Percentiles rank a stretch among this genome's conserved stretches.
These are phyloP conservation scores for Puntigrus tetrazona DNA, from an alignment of 2,113 vertebrate species.

Conservation along the genomic window DNA sequence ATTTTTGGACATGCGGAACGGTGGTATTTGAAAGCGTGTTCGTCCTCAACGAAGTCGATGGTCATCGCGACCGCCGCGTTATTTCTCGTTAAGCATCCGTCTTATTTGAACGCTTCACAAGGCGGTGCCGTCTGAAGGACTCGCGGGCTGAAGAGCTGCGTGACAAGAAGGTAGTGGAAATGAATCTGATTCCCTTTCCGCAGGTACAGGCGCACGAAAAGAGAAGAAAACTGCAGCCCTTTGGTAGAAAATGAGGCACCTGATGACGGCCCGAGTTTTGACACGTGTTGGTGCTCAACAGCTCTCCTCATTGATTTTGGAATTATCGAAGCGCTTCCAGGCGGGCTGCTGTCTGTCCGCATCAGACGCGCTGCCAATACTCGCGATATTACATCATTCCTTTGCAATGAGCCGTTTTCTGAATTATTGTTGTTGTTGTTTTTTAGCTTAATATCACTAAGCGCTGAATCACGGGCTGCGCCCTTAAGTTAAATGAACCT, in stretches of 20 bases:
- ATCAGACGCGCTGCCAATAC: slow-evolving; percentile 42
- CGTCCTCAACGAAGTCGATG: slow-evolving; percentile 27
- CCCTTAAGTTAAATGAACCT: too few species aligned
- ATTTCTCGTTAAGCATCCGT: slow-evolving; percentile 81
- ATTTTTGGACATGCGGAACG: neutral
- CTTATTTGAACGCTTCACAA: slow-evolving; percentile 85
- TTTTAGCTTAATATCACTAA: too few species aligned
- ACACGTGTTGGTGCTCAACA: slow-evolving; percentile 94
- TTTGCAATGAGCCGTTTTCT: too few species aligned
- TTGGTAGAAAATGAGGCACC: slow-evolving; percentile 92
- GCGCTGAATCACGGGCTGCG: too few species aligned
- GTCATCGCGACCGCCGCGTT: slow-evolving; percentile 69
- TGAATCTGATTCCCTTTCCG: slow-evolving; percentile 77
- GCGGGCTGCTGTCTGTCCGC: slow-evolving; percentile 69
- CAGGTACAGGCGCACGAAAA: slow-evolving; percentile 27
- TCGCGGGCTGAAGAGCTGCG: slow-evolving; percentile 82
- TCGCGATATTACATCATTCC: neutral
- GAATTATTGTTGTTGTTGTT: too few species aligned
- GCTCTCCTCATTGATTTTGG: slow-evolving; percentile 94
- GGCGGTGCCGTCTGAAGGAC: slow-evolving; percentile 80
- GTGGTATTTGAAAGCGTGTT: neutral
- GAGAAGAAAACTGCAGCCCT: slow-evolving; percentile 78
- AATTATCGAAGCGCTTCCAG: slow-evolving; percentile 85
- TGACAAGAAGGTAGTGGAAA: too few species aligned
- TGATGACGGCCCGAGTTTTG: slow-evolving; percentile 96